Evolutionary conservation across 2,888 invertebrate species (phyloP).

Genomic region (Diogma glabrata): DNA sequence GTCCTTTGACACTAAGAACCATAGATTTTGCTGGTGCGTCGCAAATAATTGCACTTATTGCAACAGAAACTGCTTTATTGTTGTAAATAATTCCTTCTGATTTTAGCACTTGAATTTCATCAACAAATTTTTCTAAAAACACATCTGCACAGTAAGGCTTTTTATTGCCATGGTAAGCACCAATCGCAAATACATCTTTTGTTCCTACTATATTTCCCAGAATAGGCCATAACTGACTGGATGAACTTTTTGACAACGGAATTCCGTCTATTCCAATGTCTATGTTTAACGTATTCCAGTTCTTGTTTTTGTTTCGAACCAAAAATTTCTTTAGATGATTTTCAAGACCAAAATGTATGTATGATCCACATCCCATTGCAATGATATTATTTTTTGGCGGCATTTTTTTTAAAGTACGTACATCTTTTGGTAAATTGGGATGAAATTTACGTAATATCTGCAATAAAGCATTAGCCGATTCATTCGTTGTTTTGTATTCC

Average conservation of each 20-base stretch:
- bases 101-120: not conserved
- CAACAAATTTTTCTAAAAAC: not conserved
- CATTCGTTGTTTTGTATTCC: not conserved
- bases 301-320: not conserved
- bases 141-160: not conserved
- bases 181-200: not conserved
- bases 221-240: not conserved
- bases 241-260: not conserved
- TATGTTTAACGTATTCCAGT: too few species aligned
- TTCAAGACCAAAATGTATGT: not conserved
- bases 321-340: not conserved
- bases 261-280: not conserved
- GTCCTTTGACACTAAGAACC: slow-evolving; percentile 15
- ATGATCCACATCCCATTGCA: not conserved
- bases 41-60: slow-evolving; percentile 13
- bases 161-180: not conserved
- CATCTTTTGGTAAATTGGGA: not conserved
- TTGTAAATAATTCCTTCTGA: not conserved
- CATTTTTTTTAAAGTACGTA: not conserved
- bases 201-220: not conserved
- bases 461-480: not conserved
- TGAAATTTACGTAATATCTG: not conserved
- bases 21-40: slow-evolving; percentile 13
- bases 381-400: not conserved
- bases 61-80: not conserved